A percentile compares a stretch with the other conserved stretches of the same genome.
phyloP scores from a whole-genome alignment of 2,797 vertebrate species.

The Peromyscus melanophrys region DNA sequence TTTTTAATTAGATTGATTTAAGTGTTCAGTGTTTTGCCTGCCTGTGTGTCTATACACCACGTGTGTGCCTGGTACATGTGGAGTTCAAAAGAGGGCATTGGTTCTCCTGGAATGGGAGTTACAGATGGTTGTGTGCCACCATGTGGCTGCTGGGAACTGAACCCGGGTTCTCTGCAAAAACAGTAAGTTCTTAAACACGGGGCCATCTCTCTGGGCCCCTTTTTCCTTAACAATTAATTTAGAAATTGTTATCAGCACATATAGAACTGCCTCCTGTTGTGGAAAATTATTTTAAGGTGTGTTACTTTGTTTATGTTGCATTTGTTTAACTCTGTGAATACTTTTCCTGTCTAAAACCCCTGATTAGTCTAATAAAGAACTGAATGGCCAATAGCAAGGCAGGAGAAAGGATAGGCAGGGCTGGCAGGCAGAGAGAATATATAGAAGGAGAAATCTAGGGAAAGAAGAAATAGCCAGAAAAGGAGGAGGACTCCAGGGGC shows the following conservation, averaged over 20 bases:
- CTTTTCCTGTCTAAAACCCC: no score
- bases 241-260: neutral
- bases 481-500: no score
- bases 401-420: no score
- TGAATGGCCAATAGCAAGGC: no score
- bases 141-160: neutral
- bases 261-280: neutral
- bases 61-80: neutral
- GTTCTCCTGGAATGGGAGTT: neutral
- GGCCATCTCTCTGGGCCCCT: neutral
- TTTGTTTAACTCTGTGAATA: no score
- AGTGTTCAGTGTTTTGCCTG: neutral
- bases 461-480: no score
- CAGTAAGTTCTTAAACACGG: neutral
- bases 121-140: neutral
- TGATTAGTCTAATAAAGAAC: no score
- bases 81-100: neutral
- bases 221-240: neutral
- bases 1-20: neutral
- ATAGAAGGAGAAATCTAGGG: no score
- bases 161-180: neutral
- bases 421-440: no score
- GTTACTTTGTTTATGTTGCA: no score
- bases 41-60: neutral
- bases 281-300: no score